These are phyloP conservation scores for Apocrypta bakeri DNA, from an alignment of 1,140 invertebrate species.

Conservation along the genomic window DNA sequence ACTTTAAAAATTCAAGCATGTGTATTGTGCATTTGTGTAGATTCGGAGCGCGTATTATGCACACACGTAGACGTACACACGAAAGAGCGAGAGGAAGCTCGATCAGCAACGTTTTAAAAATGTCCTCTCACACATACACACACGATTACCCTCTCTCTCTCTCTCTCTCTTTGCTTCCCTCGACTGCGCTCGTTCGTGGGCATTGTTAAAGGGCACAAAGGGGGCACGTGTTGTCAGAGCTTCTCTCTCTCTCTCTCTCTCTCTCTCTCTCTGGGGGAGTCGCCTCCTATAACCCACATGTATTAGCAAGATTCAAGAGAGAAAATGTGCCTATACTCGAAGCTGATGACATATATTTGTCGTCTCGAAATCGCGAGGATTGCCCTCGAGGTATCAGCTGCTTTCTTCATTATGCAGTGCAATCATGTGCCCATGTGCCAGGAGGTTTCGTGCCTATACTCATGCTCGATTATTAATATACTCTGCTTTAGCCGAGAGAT, in stretches of 20 bases:
- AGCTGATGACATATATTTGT: neutral
- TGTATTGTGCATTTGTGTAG: no score
- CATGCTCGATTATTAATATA: neutral
- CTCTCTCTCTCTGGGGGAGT: neutral
- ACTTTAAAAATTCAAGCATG: neutral
- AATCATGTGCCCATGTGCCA: neutral
- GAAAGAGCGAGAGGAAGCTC: no score
- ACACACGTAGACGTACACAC: no score
- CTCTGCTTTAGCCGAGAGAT: no score
- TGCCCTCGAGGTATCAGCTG: neutral
- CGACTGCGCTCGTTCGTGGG: neutral
- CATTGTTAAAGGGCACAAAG: slow-evolving; percentile 14
- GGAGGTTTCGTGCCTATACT: neutral
- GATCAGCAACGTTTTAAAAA: neutral
- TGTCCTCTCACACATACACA: neutral
- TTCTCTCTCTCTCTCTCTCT: no score
- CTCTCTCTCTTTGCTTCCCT: neutral
- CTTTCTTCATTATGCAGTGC: slow-evolving; percentile 22
- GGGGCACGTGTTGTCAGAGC: neutral
- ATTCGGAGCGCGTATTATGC: no score
- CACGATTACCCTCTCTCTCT: no score
- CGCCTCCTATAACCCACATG: neutral
- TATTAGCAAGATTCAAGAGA: slow-evolving; percentile 5
- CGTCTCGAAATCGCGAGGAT: neutral
- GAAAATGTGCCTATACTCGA: neutral